Percentiles rank a stretch among this genome's conserved stretches.
phyloP scores from a whole-genome alignment of 2,113 vertebrate species.

The Prunella fulvescens region DNA sequence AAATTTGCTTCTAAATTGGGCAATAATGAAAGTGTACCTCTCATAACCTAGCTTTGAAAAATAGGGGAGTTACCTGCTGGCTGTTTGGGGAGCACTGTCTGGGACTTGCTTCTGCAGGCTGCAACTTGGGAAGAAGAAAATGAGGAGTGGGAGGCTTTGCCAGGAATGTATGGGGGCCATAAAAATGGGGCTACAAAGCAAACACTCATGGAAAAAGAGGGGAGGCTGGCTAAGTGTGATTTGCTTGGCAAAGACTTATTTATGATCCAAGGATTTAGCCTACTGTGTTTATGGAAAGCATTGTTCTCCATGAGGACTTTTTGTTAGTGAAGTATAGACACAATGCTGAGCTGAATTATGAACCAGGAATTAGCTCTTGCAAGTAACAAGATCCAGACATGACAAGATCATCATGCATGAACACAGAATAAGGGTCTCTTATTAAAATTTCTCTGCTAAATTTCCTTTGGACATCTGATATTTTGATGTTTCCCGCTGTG shows the following conservation, averaged over 20 bases:
- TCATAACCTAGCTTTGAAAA: neutral
- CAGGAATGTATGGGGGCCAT: neutral
- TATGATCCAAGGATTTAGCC: neutral
- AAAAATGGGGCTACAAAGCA: neutral
- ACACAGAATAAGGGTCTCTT: neutral
- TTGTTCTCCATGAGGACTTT: neutral
- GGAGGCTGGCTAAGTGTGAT: neutral
- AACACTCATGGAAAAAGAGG: neutral
- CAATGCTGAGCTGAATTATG: neutral
- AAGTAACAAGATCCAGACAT: neutral
- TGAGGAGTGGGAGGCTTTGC: neutral
- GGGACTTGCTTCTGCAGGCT: neutral
- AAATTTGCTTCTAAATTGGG: neutral
- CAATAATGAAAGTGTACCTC: neutral
- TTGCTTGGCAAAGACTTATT: neutral
- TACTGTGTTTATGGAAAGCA: neutral
- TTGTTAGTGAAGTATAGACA: neutral
- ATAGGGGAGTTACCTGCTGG: neutral
- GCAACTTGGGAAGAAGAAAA: neutral
- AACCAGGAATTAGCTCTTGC: neutral
- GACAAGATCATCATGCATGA: neutral
- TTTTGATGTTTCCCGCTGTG: accelerated
- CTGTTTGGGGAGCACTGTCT: neutral
- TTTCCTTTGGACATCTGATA: neutral
- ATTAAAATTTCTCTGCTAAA: neutral